Evolutionary conservation across 2,113 vertebrate genomes (phyloP), one percentile per base, ranked within the genome.

Genomic region (Catagonus wagneri): DNA sequence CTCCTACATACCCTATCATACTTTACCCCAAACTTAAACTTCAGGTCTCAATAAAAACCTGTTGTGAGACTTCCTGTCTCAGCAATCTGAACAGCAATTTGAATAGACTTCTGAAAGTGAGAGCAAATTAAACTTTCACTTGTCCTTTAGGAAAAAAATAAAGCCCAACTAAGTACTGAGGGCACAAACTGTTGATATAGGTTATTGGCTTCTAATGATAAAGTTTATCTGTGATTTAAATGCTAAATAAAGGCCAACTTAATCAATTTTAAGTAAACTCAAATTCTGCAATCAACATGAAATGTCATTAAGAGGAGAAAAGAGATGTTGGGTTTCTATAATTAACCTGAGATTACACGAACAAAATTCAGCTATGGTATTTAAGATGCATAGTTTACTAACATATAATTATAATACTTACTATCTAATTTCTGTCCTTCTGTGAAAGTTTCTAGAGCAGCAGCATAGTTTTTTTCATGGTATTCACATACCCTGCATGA

Each of bases 401-500:
- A n/a, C 95, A 89, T n/a, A 32, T 80, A 93, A 85, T 72, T 91
- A 50, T 34, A 95, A 95, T 98, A 99, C 99, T 99, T 98, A 99
- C 99, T 98, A 96, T 99, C 98, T 98, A 99, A 98, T 78, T 98
- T 98, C 50, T 99, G 99, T 98, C 99, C 99, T 98, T 99, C 98
- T 97, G 97, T 98, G 98, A 99, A 99, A 75, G 99, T 98, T 94
- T 99, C 98, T 96, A 99, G 97, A 96, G 99, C 99, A 96, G 99
- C 98, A 85, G 98, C 96, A 87, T 99, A 99, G 92, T 99, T 99
- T 97, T 99, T 99, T 85, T 99, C 99, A 98, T 99, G 99, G 98
- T 99, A 99, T 98, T 99, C 99, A 96, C 99, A 99, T 98, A 99
- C 99, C 98, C 99, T 99, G 94, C 27, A 96, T 7, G 8, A 96